Evolutionary conservation across 2,888 invertebrate genomes (phyloP).

Genomic region (Heteromurus nitidus): DNA sequence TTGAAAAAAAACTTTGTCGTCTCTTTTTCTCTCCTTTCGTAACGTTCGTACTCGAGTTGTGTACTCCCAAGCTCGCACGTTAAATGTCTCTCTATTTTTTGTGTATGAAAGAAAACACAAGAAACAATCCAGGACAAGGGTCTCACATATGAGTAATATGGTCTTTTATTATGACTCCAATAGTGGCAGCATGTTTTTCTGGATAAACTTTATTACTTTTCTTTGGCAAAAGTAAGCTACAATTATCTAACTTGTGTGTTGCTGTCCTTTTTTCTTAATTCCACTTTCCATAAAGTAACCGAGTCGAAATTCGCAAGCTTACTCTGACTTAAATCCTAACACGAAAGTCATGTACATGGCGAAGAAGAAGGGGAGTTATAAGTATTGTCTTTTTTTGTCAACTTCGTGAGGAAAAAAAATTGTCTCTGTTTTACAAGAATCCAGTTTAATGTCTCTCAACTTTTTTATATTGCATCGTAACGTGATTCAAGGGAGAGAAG

Average conservation of each 20-base stretch:
- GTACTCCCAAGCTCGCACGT: too few species aligned
- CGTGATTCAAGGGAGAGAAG: too few species aligned
- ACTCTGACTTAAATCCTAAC: not conserved
- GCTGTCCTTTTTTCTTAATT: conserved; percentile 10
- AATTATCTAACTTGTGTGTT: conserved; percentile 38
- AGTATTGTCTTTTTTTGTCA: conserved; percentile 17
- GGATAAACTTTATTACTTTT: conserved; percentile 41
- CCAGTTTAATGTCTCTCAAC: conserved; percentile 5
- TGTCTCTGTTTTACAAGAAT: not conserved
- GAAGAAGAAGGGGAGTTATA: too few species aligned
- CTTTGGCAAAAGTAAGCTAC: conserved; percentile 35
- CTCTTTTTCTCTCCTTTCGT: too few species aligned
- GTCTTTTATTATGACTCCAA: conserved; percentile 20
- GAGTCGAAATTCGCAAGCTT: not conserved
- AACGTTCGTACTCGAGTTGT: too few species aligned
- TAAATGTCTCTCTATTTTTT: conserved; percentile 13
- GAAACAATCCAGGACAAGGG: not conserved
- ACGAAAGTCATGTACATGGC: too few species aligned
- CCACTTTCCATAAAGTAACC: conserved; percentile 23
- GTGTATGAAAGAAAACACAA: too few species aligned
- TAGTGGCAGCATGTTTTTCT: conserved; percentile 7
- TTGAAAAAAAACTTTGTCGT: too few species aligned
- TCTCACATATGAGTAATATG: conserved; percentile 22
- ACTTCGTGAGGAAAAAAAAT: conserved; percentile 8
- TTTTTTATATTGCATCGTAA: conserved; percentile 7